Evolutionary conservation across 64 coral and sea anemone species (phyloP), one percentile per base, ranked within the genome.

Genomic region (Acropora yongei): DNA sequence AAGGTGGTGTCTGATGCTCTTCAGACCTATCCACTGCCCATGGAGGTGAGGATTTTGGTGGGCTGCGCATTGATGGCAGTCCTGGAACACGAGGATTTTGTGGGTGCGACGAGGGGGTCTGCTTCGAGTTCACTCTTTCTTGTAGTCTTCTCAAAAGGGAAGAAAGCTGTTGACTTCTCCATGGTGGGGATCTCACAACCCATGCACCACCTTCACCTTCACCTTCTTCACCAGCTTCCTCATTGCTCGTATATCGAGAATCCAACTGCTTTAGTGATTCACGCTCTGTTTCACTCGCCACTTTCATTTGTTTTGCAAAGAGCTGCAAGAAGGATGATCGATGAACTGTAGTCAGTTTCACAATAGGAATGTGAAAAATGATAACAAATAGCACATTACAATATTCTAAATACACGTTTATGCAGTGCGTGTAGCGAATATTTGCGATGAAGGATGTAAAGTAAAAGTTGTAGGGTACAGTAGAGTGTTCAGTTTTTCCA

Each of bases 211-310:
- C 30, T 30, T 30, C 30, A 30, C 30, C 44, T 18, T 72, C 41
- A 13, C 46, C 48, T 19, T 61, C 74, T 43, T 76, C 49, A 17
- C 60, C 87, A 89, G 78, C 75, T 49, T 89, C 87, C 49, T 89
- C 58, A 68, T 89, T 60, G 20, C 87, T 89, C 76, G 79, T 89
- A 41, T 16, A 89, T 65, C 77, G 76, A 30, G 61, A 57, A 48
- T 43, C 77, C 1, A 89, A 18, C 4, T n/a, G 8, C 14, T 89
- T 3, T 40, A 89, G 55, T 9, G 14, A 6, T 12, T 78, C 41
- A 58, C 49, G 78, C 50, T 90, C 65, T 49, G 46, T 49, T 9
- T 41, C 47, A 30, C 30, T 30, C 1, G 88, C 76, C 3, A 89
- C 76, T 41, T 80, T 89, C 39, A 79, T 46, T 5, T 76, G 12